Base-by-base conservation (phyloP, 2,113 vertebrate genomes). In the Ptilonorhynchus violaceus region DNA sequence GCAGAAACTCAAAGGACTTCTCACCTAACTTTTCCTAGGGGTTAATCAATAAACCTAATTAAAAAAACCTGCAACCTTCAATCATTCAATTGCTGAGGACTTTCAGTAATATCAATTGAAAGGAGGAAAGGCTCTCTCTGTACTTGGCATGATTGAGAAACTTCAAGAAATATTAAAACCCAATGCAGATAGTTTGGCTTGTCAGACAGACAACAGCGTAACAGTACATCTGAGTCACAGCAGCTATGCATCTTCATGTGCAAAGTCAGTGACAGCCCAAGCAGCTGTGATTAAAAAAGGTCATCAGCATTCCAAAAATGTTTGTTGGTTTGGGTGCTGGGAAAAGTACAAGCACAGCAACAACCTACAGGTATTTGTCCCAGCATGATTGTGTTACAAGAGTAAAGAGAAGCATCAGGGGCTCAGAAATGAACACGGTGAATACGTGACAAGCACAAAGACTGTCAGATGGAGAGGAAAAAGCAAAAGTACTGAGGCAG, bases 351-450 rank as follows among this genome's bases (percentile, higher is more conserved):
- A 92, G 60, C 44, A 39, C 15, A 53, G 63, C 22, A 83, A 72
- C 27, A 78, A 42, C 19, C 55, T 15, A 46, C 50, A 87, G 55
- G 53, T 52, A 46, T 28, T 55, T 3, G 1, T 47, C 31, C 37
- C n/a, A 72, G 46, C 0, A 0, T 49, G 81, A 23, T 0, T 60
- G 63, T 19, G 41, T 44, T 28, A 47, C 0, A 3, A 53, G 69
- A 42, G 56, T 0, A 8, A 76, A 37, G 21, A 78, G 49, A 64
- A 74, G 52, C 24, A 86, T 5, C 9, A 50, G 46, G 7, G 44
- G 16, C 22, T 42, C 59, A 76, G 68, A 68, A 31, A 30, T 0
- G 0, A 91, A 49, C 7, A 24, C 3, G 11, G 15, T 35, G 37
- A 68, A 60, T 9, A 44, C 0, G 1, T 85, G 67, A 82, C 20